A percentile compares a stretch with the other conserved stretches of the same genome.
Conservation (phyloP, 2,113 vertebrate genomes). For the Bubalus kerabau region DNA sequence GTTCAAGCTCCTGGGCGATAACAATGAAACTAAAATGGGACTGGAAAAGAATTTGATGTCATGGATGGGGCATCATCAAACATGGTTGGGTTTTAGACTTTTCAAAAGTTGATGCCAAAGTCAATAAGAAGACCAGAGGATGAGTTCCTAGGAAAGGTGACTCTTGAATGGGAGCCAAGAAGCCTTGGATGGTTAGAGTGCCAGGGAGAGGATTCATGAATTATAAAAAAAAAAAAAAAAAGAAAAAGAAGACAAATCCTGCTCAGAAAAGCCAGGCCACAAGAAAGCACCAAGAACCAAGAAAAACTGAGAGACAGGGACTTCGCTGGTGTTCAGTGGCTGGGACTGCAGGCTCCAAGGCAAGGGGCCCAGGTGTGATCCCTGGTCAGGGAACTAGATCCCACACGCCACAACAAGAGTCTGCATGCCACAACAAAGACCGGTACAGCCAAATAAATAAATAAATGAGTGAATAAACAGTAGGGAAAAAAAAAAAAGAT, state of each 20-base stretch:
- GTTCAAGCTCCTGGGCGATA: neutral
- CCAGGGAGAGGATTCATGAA: neutral
- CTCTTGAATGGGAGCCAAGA: neutral
- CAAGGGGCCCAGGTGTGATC: neutral
- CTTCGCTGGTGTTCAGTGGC: neutral
- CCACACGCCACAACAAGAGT: neutral
- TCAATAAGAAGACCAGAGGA: neutral
- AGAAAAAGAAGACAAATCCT: neutral
- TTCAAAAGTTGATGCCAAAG: neutral
- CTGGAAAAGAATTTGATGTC: neutral
- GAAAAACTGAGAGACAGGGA: neutral
- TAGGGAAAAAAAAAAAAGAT: neutral
- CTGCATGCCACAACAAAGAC: neutral
- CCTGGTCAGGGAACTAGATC: neutral
- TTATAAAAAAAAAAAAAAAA: accelerated
- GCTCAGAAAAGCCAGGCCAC: neutral
- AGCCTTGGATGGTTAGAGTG: neutral
- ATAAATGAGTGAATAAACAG: neutral
- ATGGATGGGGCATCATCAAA: neutral
- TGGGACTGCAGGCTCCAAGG: neutral
- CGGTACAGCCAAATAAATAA: neutral
- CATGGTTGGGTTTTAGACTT: neutral
- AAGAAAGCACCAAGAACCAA: neutral
- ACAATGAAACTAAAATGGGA: neutral
- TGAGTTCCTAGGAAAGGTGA: neutral